phyloP scores from a whole-genome alignment of 2,888 invertebrate species.

The Globia sparganii region DNA sequence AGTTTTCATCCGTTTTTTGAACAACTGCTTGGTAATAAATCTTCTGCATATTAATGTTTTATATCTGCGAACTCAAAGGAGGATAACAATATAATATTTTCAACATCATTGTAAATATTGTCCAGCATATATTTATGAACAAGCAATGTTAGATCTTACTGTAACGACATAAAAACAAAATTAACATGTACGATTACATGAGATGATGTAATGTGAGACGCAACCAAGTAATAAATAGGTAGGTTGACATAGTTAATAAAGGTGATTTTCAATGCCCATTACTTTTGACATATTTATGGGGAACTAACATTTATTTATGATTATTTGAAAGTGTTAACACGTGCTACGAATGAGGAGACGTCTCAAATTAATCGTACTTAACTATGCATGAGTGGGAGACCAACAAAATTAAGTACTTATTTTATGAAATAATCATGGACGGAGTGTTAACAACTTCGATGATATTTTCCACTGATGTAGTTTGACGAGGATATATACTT shows the following conservation, averaged over 20 bases:
- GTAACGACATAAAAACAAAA: conserved; percentile 25
- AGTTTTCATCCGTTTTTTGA: conserved; percentile 34
- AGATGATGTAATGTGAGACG: conserved; percentile 49
- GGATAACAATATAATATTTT: conserved; percentile 45
- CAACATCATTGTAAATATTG: conserved; percentile 29
- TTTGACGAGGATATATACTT: conserved; percentile 55
- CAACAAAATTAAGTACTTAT: conserved; percentile 88
- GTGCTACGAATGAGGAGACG: conserved; percentile 48
- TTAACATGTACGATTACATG: conserved; percentile 36
- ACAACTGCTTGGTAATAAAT: conserved; percentile 25
- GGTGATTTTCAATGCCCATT: conserved; percentile 43
- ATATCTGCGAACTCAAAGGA: conserved; percentile 42
- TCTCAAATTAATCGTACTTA: conserved; percentile 66
- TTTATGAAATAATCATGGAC: conserved; percentile 85
- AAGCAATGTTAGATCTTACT: conserved; percentile 44
- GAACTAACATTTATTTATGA: conserved; percentile 35
- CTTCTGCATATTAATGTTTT: conserved; percentile 22
- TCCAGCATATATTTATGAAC: conserved; percentile 31
- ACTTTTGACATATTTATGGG: conserved; percentile 42
- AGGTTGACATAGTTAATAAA: conserved; percentile 35
- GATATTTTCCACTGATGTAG: conserved; percentile 58
- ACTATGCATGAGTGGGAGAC: conserved; percentile 73
- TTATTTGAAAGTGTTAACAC: conserved; percentile 69
- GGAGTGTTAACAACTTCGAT: conserved; percentile 84
- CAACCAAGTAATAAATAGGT: conserved; percentile 45